Percentiles rank a stretch among this genome's conserved stretches.
phyloP scores from a whole-genome alignment of 2,888 invertebrate genomes.

The Theristus sp. region DNA sequence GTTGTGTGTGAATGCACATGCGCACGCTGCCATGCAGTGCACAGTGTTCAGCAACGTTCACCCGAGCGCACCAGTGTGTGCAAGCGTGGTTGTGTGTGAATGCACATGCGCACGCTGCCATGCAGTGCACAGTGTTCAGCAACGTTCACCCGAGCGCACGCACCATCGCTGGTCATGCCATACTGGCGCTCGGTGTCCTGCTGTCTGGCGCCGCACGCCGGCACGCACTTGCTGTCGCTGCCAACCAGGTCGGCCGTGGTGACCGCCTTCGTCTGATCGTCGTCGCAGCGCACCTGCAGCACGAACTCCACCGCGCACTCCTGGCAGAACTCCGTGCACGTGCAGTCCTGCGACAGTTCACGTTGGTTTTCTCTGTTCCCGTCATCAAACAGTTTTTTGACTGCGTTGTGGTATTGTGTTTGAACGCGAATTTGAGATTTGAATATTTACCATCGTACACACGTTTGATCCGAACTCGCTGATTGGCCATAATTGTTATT shows the following conservation, averaged over 20 bases:
- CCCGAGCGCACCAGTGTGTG: too few species aligned
- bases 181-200: not conserved
- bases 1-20: too few species aligned
- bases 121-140: too few species aligned
- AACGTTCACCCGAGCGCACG: not conserved
- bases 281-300: conserved; percentile 78
- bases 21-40: too few species aligned
- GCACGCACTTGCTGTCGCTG: conserved; percentile 9
- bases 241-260: conserved; percentile 70
- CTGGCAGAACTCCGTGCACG: conserved; percentile 86
- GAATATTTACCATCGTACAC: too few species aligned
- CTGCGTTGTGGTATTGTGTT: too few species aligned
- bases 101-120: too few species aligned
- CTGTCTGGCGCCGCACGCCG: conserved; percentile 11
- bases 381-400: too few species aligned
- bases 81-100: too few species aligned
- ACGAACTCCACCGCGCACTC: conserved; percentile 96
- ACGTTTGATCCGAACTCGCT: too few species aligned
- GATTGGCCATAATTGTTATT: too few species aligned
- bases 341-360: conserved; percentile 53
- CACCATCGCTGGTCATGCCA: not conserved
- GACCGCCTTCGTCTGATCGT: conserved; percentile 80
- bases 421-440: not conserved
- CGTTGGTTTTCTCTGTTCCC: not conserved
- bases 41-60: too few species aligned